These are phyloP conservation scores for Lasiommata megera DNA, from an alignment of 2,888 invertebrate genomes.

Conservation along the genomic window DNA sequence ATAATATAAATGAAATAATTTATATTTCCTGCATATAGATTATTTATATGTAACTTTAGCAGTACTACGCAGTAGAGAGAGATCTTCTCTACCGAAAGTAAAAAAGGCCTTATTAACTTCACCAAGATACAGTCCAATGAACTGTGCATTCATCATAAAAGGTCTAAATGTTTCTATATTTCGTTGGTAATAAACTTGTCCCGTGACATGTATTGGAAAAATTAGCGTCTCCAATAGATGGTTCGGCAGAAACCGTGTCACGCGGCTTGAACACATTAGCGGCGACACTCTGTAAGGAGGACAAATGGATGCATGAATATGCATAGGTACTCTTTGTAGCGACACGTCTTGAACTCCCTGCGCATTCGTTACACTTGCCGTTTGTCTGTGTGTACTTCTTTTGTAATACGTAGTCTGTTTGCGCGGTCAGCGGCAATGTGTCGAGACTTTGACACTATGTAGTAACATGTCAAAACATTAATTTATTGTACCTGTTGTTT, in stretches of 20 bases:
- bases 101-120: too few relatives aligned
- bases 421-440: slow-evolving; percentile 10
- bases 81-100: too few relatives aligned
- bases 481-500: not conserved
- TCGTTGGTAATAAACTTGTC: not conserved
- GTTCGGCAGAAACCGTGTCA: slow-evolving; percentile 51
- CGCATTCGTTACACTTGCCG: slow-evolving; percentile 47
- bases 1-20: too few relatives aligned
- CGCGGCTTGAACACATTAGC: slow-evolving; percentile 42
- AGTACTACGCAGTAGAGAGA: too few relatives aligned
- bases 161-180: not conserved
- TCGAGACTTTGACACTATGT: slow-evolving; percentile 8
- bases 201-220: slow-evolving; percentile 39
- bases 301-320: slow-evolving; percentile 63
- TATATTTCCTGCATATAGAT: too few relatives aligned
- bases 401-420: slow-evolving; percentile 14
- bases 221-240: slow-evolving; percentile 49
- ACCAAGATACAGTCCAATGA: too few relatives aligned
- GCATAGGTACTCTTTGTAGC: slow-evolving; percentile 61
- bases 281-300: slow-evolving; percentile 55
- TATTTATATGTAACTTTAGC: too few relatives aligned
- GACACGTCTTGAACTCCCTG: slow-evolving; percentile 54
- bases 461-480: slow-evolving; percentile 10
- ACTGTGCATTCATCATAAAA: not conserved
- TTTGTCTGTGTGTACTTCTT: slow-evolving; percentile 25